Evolutionary conservation across 2,888 invertebrate genomes (phyloP).

Genomic region (Yponomeuta evonymella): DNA sequence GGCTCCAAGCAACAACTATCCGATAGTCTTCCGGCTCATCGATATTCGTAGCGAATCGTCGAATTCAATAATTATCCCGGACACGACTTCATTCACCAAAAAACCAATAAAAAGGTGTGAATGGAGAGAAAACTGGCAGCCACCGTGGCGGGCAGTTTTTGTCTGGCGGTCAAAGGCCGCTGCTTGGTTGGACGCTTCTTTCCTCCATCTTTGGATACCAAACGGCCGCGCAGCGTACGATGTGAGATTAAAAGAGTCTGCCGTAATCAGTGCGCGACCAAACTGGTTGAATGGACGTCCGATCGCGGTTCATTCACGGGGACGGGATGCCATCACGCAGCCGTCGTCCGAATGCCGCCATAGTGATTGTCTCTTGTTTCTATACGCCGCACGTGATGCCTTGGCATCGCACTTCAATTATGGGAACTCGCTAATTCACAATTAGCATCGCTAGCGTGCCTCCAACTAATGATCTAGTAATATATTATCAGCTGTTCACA

Average conservation of each 20-base stretch:
- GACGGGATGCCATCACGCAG: constrained; percentile 67
- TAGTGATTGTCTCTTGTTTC: constrained; percentile 25
- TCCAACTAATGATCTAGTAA: constrained; percentile 27
- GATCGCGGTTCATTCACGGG: constrained; percentile 59
- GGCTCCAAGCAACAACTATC: constrained; percentile 65
- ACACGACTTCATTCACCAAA: constrained; percentile 75
- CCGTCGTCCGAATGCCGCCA: constrained; percentile 15
- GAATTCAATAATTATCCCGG: constrained; percentile 75
- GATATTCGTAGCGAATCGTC: constrained; percentile 75
- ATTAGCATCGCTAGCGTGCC: constrained; percentile 34
- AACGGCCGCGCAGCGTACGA: constrained; percentile 43
- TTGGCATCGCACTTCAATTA: constrained; percentile 36
- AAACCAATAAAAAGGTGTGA: constrained; percentile 71
- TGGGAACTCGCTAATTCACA: constrained; percentile 33
- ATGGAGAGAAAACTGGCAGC: constrained; percentile 57
- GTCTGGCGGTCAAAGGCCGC: constrained; percentile 31
- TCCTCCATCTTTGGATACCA: not conserved
- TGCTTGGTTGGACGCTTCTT: constrained; percentile 26
- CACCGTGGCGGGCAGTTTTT: constrained; percentile 55
- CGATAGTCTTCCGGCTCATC: constrained; percentile 72
- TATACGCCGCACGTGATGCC: constrained; percentile 31
- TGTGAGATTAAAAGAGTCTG: constrained; percentile 68
- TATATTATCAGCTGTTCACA: constrained; percentile 35
- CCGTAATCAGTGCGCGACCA: constrained; percentile 72
- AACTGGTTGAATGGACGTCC: constrained; percentile 66